Evolutionary conservation across 2,888 invertebrate species (phyloP).

Genomic region (Athetis lepigone): DNA sequence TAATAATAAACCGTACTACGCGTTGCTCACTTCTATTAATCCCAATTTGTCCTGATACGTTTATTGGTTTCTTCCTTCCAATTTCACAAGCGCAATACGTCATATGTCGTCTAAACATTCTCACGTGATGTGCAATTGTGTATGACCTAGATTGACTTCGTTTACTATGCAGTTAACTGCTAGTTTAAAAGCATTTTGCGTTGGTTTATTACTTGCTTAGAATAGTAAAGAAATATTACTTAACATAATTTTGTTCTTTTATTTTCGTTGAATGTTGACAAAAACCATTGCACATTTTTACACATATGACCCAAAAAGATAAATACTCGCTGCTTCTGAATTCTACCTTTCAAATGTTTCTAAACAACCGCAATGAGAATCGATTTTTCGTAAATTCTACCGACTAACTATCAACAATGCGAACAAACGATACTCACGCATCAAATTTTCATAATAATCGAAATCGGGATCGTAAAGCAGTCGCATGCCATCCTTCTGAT

Average conservation of each 20-base stretch:
- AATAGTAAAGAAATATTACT: neutral
- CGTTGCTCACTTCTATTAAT: conserved; percentile 50
- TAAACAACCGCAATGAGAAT: conserved; percentile 16
- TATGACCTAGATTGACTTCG: conserved; percentile 29
- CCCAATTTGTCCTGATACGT: conserved; percentile 57
- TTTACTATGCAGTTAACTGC: conserved; percentile 2
- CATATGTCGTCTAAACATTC: conserved; percentile 54
- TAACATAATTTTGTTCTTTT: neutral
- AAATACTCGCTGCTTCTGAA: neutral
- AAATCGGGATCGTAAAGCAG: conserved; percentile 97
- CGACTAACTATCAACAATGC: conserved; percentile 30
- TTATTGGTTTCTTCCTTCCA: conserved; percentile 61
- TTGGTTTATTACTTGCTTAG: conserved; percentile 2
- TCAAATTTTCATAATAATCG: conserved; percentile 97
- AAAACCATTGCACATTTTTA: neutral
- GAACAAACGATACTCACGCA: conserved; percentile 93
- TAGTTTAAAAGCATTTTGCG: neutral
- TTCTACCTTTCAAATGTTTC: neutral
- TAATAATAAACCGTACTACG: conserved; percentile 48
- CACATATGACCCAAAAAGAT: conserved; percentile 11
- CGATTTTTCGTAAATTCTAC: conserved; percentile 24
- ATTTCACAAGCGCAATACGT: conserved; percentile 42
- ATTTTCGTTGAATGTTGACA: conserved; percentile 6
- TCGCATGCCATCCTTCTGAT: conserved; percentile 96
- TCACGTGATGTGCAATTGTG: conserved; percentile 27